Conservation (phyloP, 2,888 invertebrate species). For the Chironomus riparius region DNA sequence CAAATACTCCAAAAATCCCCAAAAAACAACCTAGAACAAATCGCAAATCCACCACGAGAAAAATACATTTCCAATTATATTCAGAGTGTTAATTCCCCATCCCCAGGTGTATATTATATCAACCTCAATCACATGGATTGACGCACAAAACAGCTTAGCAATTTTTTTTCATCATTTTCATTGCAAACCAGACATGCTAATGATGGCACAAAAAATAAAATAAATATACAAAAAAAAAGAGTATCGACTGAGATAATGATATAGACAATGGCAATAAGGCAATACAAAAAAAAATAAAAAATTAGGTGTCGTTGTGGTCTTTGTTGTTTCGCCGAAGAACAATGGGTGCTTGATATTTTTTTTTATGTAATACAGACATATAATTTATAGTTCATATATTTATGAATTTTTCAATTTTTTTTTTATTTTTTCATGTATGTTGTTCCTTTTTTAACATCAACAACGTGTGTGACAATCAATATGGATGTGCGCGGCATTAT, state of each 20-base stretch:
- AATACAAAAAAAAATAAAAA: not conserved
- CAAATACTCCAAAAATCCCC: no score
- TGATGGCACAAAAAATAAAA: not conserved
- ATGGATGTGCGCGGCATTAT: not conserved
- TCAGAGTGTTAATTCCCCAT: no score
- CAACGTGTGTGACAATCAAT: not conserved
- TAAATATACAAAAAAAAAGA: not conserved
- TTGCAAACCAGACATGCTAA: slow-evolving; percentile 8
- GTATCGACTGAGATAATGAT: not conserved
- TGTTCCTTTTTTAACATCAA: not conserved
- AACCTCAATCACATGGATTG: no score
- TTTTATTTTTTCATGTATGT: no score
- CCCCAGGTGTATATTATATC: no score
- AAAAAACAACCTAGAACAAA: no score
- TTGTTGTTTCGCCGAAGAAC: slow-evolving; percentile 15
- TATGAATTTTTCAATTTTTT: not conserved
- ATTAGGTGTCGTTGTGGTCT: slow-evolving; percentile 17
- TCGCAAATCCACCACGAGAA: no score
- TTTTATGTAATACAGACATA: not conserved
- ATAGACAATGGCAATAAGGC: not conserved
- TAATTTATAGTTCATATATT: not conserved
- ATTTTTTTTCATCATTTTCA: not conserved
- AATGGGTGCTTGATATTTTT: slow-evolving; percentile 3
- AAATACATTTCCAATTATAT: no score
- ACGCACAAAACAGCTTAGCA: no score